A percentile compares a stretch with the other conserved stretches of the same genome.
Conservation (phyloP, 2,888 invertebrate genomes). For the Diadegma fenestrale region DNA sequence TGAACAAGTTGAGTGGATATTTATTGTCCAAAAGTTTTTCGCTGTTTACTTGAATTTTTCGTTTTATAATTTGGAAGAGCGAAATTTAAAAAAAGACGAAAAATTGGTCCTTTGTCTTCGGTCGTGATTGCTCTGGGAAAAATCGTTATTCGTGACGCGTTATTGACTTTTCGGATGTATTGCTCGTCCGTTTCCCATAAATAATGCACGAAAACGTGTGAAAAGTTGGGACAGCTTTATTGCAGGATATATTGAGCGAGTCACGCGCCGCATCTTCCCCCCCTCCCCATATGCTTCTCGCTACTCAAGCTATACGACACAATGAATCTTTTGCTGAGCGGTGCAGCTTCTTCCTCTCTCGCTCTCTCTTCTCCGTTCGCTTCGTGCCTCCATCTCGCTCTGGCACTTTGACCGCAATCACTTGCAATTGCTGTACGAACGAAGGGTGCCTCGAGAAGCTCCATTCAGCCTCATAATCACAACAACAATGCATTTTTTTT, state of each 20-base stretch:
- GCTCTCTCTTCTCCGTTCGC: neutral
- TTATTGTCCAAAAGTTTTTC: neutral
- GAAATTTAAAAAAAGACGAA: neutral
- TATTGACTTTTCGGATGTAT: conserved; percentile 16
- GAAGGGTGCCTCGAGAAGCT: conserved; percentile 31
- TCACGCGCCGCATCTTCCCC: conserved; percentile 45
- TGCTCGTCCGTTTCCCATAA: conserved; percentile 4
- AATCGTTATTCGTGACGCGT: conserved; percentile 54
- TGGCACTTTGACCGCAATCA: conserved; percentile 25
- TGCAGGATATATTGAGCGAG: conserved; percentile 60
- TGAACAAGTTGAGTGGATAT: neutral
- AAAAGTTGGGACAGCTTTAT: conserved; percentile 45
- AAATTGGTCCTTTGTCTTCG: neutral
- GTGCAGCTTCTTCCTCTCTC: conserved; percentile 44
- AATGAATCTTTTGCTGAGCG: conserved; percentile 50
- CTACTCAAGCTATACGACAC: conserved; percentile 32
- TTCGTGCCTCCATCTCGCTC: neutral
- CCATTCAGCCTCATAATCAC: conserved; percentile 4
- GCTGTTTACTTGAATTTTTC: neutral
- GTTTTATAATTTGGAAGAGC: neutral
- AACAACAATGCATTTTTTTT: neutral
- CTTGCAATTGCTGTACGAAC: conserved; percentile 29
- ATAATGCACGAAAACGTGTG: conserved; percentile 48
- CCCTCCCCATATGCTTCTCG: conserved; percentile 22
- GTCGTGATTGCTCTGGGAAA: neutral